phyloP scores from a whole-genome alignment of 53 echinoderm and acorn worm species.

The Holothuria scabra region DNA sequence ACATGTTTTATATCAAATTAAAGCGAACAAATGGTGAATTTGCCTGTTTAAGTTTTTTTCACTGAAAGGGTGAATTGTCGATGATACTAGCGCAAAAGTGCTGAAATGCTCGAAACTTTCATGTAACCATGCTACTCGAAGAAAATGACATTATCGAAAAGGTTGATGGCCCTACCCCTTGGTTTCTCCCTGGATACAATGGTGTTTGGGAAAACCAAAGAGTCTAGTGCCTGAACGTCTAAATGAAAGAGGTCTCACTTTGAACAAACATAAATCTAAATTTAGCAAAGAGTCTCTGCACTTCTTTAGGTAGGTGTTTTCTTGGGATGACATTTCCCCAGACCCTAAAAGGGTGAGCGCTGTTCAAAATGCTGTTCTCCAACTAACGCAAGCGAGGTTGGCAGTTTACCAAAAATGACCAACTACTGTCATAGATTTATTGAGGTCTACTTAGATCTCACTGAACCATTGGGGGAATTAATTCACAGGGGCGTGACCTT shows the following conservation, averaged over 20 bases:
- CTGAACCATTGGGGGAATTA: slow-evolving; percentile 48
- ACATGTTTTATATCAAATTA: too few relatives aligned
- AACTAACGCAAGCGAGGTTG: slow-evolving; percentile 14
- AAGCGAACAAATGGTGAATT: too few relatives aligned
- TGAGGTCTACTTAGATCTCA: slow-evolving; percentile 15
- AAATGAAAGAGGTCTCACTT: slow-evolving; percentile 38
- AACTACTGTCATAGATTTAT: slow-evolving; percentile 55
- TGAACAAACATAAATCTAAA: slow-evolving; percentile 49
- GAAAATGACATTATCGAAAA: too few relatives aligned
- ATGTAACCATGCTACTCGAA: too few relatives aligned
- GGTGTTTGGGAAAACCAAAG: not conserved
- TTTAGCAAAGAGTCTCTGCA: slow-evolving; percentile 17
- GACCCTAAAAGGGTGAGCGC: slow-evolving; percentile 29
- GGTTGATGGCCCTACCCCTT: too few relatives aligned
- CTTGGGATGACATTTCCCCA: too few relatives aligned
- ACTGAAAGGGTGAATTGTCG: too few relatives aligned
- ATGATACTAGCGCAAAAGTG: too few relatives aligned
- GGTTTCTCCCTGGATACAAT: too few relatives aligned
- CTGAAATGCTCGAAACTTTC: too few relatives aligned
- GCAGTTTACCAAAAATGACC: slow-evolving; percentile 43
- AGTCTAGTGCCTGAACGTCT: slow-evolving; percentile 36
- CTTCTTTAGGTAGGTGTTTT: slow-evolving; percentile 46
- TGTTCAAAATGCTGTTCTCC: slow-evolving; percentile 17
- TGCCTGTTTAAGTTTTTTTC: too few relatives aligned
- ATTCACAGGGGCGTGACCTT: too few relatives aligned